Conservation (phyloP, 2,113 vertebrate species). For the Indicator maculatus region DNA sequence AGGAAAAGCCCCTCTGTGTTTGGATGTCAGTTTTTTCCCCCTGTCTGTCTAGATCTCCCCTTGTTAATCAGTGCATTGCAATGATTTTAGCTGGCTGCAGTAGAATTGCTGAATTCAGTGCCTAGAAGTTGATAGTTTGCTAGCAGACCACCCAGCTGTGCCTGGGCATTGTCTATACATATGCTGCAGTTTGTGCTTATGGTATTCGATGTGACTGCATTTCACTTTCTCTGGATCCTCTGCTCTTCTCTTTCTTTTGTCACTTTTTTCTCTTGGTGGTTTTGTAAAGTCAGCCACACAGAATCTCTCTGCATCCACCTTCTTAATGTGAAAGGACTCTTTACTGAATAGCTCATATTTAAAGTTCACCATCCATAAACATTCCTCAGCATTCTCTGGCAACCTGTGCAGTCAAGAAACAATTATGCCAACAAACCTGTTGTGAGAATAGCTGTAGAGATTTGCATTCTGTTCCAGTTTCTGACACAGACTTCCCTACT, state of each 20-base stretch:
- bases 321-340: background rate
- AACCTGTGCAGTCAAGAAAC: background rate
- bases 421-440: slow-evolving; percentile 25
- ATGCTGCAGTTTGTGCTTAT: background rate
- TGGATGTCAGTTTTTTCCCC: accelerated
- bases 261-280: background rate
- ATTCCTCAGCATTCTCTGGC: slow-evolving; percentile 3
- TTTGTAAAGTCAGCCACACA: background rate
- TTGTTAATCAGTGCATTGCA: background rate
- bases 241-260: background rate
- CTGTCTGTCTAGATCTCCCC: background rate
- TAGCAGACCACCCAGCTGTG: background rate
- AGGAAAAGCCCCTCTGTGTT: background rate
- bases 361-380: background rate
- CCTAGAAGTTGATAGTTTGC: background rate
- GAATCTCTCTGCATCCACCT: background rate
- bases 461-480: slow-evolving; percentile 45
- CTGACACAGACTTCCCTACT: slow-evolving; percentile 36
- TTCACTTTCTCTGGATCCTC: background rate
- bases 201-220: background rate
- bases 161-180: background rate
- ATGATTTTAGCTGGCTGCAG: background rate
- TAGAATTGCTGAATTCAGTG: background rate
- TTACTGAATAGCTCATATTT: background rate
- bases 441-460: slow-evolving; percentile 35